Evolutionary conservation across 1,140 invertebrate species (phyloP), one percentile per base, ranked within the genome.

Genomic region (Tetraneura akinire): DNA sequence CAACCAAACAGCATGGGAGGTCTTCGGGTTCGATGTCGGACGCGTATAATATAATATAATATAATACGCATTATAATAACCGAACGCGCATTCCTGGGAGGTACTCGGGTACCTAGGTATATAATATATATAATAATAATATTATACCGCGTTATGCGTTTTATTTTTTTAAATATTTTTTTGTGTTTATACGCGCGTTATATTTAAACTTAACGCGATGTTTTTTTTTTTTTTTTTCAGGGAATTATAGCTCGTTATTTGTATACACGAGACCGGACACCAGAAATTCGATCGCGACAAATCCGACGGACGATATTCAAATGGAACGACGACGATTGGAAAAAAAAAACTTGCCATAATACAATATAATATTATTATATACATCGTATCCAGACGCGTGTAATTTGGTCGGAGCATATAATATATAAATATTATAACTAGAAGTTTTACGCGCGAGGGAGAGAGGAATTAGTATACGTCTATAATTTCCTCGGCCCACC

Each of bases 201-300:
- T 42, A n/a, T 42, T 37, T 66, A 66, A 37, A 29, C 62, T 37
- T 14, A 37, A 5, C 29, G 18, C 18, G 29, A 6, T 18, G 10
- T n/a, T 10, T 9, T 11, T 29, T 29, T 66, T 42, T n/a, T 10
- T 9, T 11, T 29, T 29, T 66, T 42, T 66, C 32, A 9, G 29
- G 62, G 62, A 66, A 66, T 37, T 66, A 66, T 8, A 37, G n/a
- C 13, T 14, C 45, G 13, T 47, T 37, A 37, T 37, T 37, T 37
- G 32, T 37, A 37, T 37, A 37, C n/a, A n/a, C n/a, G n/a, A 9
- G 66, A 70, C 45, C 21, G 66, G 66, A 70, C 66, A 21, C 18
- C 66, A 49, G 66, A 70, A 70, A 70, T 70, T 14, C 45, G 66
- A 70, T 70, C 45, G 45, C 66, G 42, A 70, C 66, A 70, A 70